These are phyloP conservation scores for Protobothrops mucrosquamatus DNA, from an alignment of 2,113 vertebrate species.

Conservation along the genomic window DNA sequence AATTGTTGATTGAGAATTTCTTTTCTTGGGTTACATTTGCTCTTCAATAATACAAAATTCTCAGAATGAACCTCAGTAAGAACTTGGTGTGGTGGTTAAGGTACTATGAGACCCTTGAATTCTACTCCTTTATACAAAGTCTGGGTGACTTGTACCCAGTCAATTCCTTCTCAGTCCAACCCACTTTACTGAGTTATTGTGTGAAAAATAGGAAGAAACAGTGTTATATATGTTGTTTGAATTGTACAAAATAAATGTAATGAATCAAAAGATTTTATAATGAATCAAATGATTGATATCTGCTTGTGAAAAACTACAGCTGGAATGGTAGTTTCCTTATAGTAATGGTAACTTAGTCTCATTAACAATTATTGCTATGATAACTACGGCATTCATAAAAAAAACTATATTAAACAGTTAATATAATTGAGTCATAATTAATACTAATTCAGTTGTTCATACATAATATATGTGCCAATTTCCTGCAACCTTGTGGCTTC, in stretches of 20 bases:
- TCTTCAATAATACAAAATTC: neutral
- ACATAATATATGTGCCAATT: neutral
- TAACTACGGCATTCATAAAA: neutral
- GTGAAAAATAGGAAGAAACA: neutral
- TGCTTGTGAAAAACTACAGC: neutral
- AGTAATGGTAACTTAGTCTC: neutral
- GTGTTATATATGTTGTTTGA: neutral
- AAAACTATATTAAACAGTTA: neutral
- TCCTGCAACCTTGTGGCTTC: neutral
- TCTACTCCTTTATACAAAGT: neutral
- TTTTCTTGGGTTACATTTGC: neutral
- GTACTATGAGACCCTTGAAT: neutral
- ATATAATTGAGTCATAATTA: neutral
- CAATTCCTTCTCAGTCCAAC: neutral
- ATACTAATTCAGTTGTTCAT: neutral
- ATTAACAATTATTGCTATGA: neutral
- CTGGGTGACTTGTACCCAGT: neutral
- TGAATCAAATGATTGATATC: neutral
- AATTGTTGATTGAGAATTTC: neutral
- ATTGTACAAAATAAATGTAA: neutral
- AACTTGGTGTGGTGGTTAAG: neutral
- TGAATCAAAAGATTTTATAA: neutral
- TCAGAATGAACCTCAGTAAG: neutral
- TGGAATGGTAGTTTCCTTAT: neutral
- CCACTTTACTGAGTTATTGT: neutral